Conservation (phyloP, 2,888 invertebrate genomes). For the Homarus gammarus region DNA sequence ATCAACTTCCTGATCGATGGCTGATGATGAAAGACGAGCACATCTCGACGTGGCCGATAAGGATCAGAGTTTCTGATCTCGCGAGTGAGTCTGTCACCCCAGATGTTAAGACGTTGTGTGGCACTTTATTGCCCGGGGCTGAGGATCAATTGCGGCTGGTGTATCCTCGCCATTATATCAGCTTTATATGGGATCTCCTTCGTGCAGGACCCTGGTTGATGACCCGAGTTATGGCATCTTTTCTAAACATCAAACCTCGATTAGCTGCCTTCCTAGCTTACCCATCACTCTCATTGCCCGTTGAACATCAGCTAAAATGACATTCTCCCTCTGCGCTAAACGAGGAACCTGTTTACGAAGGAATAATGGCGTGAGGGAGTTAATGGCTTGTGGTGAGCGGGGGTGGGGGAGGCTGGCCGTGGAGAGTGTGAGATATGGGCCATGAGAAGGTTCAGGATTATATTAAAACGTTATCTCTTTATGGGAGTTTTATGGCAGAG, state of each 20-base stretch:
- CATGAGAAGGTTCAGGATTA: conserved; percentile 19
- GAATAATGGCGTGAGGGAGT: background rate
- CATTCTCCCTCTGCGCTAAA: background rate
- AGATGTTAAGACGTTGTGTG: background rate
- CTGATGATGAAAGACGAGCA: conserved; percentile 17
- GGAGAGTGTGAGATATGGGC: conserved; percentile 10
- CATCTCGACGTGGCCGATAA: conserved; percentile 4
- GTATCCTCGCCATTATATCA: conserved; percentile 44
- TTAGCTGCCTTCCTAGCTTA: background rate
- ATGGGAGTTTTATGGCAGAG: conserved; percentile 30
- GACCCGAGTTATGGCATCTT: conserved; percentile 17
- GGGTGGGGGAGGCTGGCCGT: background rate
- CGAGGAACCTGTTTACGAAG: background rate
- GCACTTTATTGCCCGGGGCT: background rate
- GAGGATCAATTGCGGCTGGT: conserved; percentile 31
- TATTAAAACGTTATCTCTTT: conserved; percentile 51
- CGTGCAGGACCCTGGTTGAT: conserved; percentile 19
- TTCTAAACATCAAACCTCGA: conserved; percentile 21
- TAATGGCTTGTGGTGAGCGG: background rate
- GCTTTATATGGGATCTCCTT: conserved; percentile 40
- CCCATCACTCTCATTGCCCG: background rate
- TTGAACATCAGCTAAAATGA: background rate
- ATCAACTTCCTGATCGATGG: conserved; percentile 13
- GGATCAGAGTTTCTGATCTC: background rate
- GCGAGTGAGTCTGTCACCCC: background rate